Evolutionary conservation across 2,113 vertebrate genomes (phyloP).

Genomic region (Pelvicachromis taeniatus): DNA sequence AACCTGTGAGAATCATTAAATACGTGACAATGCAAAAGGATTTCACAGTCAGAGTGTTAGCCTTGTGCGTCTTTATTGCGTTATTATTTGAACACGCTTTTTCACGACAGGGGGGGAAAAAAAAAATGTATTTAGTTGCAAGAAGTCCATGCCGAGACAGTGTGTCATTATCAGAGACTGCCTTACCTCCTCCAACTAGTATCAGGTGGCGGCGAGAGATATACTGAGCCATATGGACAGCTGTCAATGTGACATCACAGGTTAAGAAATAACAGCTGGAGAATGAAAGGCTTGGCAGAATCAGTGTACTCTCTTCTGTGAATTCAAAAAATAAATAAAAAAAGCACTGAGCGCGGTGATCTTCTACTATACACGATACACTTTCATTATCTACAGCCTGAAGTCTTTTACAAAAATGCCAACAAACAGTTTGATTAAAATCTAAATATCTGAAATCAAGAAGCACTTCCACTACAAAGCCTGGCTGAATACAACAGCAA

Average conservation of each 20-base stretch:
- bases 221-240: constrained; percentile 93
- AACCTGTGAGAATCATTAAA: background rate
- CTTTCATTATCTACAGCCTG: background rate
- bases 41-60: background rate
- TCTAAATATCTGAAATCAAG: background rate
- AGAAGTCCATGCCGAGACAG: background rate
- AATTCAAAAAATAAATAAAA: background rate
- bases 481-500: background rate
- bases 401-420: background rate
- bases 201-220: constrained; percentile 91
- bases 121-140: background rate
- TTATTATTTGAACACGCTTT: background rate
- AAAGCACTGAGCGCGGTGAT: background rate
- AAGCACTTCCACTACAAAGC: background rate
- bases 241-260: constrained; percentile 78
- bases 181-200: constrained; percentile 95
- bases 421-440: background rate
- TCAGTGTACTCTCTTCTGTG: background rate
- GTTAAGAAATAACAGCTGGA: constrained; percentile 56
- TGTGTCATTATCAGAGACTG: background rate
- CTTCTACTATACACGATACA: background rate
- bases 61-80: background rate
- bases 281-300: background rate
- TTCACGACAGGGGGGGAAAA: background rate
- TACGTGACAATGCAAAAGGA: background rate